phyloP scores from a whole-genome alignment of 1,140 invertebrate species.

The Lasioglossum baleicum region DNA sequence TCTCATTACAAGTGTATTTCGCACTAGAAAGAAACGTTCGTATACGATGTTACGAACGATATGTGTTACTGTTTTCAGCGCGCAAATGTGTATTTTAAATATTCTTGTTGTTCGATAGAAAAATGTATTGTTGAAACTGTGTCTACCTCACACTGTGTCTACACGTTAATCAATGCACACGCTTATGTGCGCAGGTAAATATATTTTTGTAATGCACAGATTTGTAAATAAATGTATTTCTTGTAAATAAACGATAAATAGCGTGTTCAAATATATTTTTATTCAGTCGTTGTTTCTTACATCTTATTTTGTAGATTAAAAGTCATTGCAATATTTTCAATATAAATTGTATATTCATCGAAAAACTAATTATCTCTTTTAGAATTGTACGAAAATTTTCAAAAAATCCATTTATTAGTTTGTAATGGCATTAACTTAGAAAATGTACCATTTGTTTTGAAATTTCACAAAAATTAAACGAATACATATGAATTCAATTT shows the following conservation, averaged over 20 bases:
- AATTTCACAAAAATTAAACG: too few species aligned
- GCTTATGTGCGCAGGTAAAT: slow-evolving; percentile 53
- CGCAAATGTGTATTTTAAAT: slow-evolving; percentile 43
- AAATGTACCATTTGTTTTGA: too few species aligned
- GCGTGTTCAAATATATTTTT: slow-evolving; percentile 28
- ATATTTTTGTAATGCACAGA: slow-evolving; percentile 64
- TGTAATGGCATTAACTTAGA: too few species aligned
- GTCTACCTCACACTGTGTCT: slow-evolving; percentile 53
- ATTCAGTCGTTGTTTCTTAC: too few species aligned
- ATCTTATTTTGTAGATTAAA: too few species aligned
- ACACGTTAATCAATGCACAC: slow-evolving; percentile 46
- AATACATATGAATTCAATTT: too few species aligned
- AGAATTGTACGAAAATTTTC: too few species aligned
- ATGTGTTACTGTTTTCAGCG: neutral
- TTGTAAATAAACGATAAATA: slow-evolving; percentile 44
- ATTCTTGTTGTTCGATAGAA: slow-evolving; percentile 29
- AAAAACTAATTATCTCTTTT: too few species aligned
- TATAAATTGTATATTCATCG: too few species aligned
- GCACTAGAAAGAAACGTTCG: neutral
- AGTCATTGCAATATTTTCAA: too few species aligned
- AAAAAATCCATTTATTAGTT: too few species aligned
- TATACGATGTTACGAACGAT: slow-evolving; percentile 8
- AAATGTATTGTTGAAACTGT: slow-evolving; percentile 42
- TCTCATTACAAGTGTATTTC: slow-evolving; percentile 17
- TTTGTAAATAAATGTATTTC: slow-evolving; percentile 20